Base-by-base conservation (phyloP, 1,140 invertebrate genomes). In the Meloidogyne exigua region DNA sequence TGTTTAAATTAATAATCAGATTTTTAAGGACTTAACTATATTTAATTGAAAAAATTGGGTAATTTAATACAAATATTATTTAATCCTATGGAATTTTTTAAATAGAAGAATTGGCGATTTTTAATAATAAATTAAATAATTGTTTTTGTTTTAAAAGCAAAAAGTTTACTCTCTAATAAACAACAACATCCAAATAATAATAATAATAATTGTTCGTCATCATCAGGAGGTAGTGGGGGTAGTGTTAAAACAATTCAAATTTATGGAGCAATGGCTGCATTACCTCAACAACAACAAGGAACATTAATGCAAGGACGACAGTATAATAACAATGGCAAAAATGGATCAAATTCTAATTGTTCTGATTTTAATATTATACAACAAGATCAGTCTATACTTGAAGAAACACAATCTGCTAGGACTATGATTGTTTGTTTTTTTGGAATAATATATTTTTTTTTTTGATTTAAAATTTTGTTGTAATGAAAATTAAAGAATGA, bases 391-490 rank as follows among this genome's bases (percentile, higher is more conserved):
- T 62, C 57, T 32, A 73, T 76, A n/a, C 77, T 76, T 68, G 83
- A 82, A 44, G 83, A 85, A 73, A 87, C 83, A 67, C 85, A 87
- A 68, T 85, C 83, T n/a, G 85, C 83, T 15, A 62, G 85, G 64
- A 85, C 84, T 12, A 87, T 85, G 76, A 85, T 85, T 81, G 84
- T 85, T 66, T 72, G 81, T 23, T 12, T 69, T 39, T 68, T n/a
- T n/a, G n/a, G n/a, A n/a, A n/a, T n/a, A n/a, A n/a, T n/a, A n/a
- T n/a, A n/a, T n/a, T n/a, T n/a, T n/a, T n/a, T n/a, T n/a, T n/a
- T n/a, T n/a, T n/a, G n/a, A n/a, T n/a, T n/a, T n/a, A n/a, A n/a
- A n/a, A n/a, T n/a, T n/a, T n/a, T n/a, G n/a, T n/a, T n/a, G n/a
- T n/a, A n/a, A n/a, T n/a, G n/a, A n/a, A n/a, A n/a, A n/a, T n/a